These are phyloP conservation scores for Lepidurus couesii DNA, from an alignment of 1,140 invertebrate genomes.

Conservation along the genomic window DNA sequence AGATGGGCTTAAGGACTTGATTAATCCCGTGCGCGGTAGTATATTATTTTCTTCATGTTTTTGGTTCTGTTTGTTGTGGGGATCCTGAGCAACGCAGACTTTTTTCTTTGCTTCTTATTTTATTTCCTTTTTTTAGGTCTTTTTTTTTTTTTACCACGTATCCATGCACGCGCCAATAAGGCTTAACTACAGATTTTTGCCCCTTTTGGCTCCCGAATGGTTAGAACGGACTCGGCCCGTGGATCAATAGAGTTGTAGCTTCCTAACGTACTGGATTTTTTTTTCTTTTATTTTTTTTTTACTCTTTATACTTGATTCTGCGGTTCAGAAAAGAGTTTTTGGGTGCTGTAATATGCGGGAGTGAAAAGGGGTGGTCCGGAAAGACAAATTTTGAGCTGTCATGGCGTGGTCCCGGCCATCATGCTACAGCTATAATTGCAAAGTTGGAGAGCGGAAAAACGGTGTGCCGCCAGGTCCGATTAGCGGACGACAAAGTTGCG, in stretches of 20 bases:
- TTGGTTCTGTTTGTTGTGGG: not conserved
- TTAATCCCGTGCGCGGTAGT: not conserved
- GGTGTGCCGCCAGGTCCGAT: not conserved
- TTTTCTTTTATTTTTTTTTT: not conserved
- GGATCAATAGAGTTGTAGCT: constrained; percentile 22
- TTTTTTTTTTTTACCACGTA: no score
- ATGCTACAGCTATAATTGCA: constrained; percentile 5
- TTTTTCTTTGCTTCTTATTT: not conserved
- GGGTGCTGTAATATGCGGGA: not conserved
- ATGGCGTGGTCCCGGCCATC: not conserved
- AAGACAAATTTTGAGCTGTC: not conserved
- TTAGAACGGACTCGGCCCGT: not conserved
- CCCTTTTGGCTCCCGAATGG: not conserved
- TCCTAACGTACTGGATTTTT: not conserved
- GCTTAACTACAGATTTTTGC: not conserved
- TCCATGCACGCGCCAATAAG: not conserved
- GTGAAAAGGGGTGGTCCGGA: not conserved
- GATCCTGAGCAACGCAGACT: not conserved
- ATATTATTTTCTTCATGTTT: not conserved
- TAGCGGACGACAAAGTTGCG: constrained; percentile 10
- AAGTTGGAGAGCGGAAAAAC: not conserved
- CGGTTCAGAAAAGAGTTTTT: not conserved
- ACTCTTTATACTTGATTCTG: not conserved
- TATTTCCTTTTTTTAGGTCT: not conserved
- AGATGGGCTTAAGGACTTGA: not conserved